Base-by-base conservation (phyloP, 1,140 invertebrate species). In the Monochamus saltuarius region DNA sequence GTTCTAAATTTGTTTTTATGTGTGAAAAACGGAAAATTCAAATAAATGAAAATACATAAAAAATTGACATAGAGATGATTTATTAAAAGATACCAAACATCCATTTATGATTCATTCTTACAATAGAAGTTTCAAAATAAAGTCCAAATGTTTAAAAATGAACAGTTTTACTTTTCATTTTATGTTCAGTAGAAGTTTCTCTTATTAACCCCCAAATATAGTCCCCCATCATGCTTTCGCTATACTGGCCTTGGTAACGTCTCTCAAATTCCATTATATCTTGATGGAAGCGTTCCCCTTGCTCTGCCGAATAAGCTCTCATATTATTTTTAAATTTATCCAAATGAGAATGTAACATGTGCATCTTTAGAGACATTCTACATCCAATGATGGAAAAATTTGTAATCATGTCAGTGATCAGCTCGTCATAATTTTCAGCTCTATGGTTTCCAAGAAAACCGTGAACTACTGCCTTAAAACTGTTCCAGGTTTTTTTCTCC, bases 271-370 rank as follows among this genome's bases (percentile, higher is more conserved):
- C 22, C 22, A 29, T 29, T 6, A 29, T 6, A 62, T 79, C 75
- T 66, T 79, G 74, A 63, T 79, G 75, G 56, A 79, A 56, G 19
- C 46, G 42, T 51, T 61, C 62, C 19, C 53, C 46, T 61, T 61
- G 58, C 42, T 64, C 53, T 57, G 77, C 71, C n/a, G 66, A 72
- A 56, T 70, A 73, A 1, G 58, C 69, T 50, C 69, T 70, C 49
- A 74, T 61, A 53, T 77, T 77, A 36, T 74, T 46, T 65, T 71
- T 66, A 61, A 74, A 77, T 60, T 70, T 58, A 61, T 77, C 69
- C n/a, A 76, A 60, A 57, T 78, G 73, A 63, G 68, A 61, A 71
- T 74, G 70, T 43, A 78, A 61, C 67, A 75, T 72, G 57, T 77
- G 72, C 7, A 76, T 34, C 56, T 76, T 77, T 16, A 73, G 35